These are phyloP conservation scores for Microchrysa polita DNA, from an alignment of 2,888 invertebrate species.

Conservation along the genomic window DNA sequence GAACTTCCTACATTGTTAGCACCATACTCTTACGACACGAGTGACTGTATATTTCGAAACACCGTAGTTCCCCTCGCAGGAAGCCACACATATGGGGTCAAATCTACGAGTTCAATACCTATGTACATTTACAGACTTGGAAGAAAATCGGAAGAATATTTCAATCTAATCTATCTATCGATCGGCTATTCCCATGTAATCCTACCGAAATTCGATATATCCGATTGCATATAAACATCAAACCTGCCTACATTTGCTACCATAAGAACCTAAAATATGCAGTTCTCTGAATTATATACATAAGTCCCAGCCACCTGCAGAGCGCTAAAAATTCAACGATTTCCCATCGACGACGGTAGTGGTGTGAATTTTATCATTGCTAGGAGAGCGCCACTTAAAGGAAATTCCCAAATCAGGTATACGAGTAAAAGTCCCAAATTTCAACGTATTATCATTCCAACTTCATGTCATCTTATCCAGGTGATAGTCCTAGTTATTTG, in stretches of 20 bases:
- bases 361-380: neutral
- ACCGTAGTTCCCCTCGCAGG: too few relatives aligned
- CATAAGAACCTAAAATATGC: neutral
- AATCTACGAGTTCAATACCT: too few relatives aligned
- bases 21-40: too few relatives aligned
- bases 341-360: neutral
- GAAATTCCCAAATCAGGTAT: neutral
- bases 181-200: too few relatives aligned
- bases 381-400: conserved; percentile 1
- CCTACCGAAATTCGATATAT: too few relatives aligned
- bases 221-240: too few relatives aligned
- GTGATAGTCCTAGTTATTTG: neutral
- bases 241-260: neutral
- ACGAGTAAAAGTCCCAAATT: neutral
- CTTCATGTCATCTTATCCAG: neutral
- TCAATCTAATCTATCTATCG: too few relatives aligned
- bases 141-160: too few relatives aligned
- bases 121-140: too few relatives aligned
- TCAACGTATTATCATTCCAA: neutral
- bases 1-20: too few relatives aligned
- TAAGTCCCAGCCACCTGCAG: conserved; percentile 1
- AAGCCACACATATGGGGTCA: too few relatives aligned
- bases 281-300: neutral
- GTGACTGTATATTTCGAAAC: too few relatives aligned
- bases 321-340: neutral